Base-by-base conservation (phyloP, 1,140 invertebrate species). In the Neodiprion lecontei region DNA sequence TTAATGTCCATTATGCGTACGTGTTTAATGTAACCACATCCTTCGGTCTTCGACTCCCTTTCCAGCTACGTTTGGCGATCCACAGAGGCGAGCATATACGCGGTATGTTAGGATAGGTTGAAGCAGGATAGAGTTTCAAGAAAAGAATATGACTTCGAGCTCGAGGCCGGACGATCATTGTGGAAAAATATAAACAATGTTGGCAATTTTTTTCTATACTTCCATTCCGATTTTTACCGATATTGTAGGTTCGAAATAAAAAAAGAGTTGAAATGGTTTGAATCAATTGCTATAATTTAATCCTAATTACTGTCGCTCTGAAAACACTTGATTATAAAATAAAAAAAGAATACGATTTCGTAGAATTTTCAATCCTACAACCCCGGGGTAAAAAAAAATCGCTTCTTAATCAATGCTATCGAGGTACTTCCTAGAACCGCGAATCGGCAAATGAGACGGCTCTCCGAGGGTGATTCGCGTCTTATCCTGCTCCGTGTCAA, bases 391-490 rank as follows among this genome's bases (percentile, higher is more conserved):
- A 40, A 40, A 40, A 40, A 40, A 40, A 40, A 40, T 21, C 28
- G 28, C 28, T 40, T 40, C 5, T 7, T 21, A 65, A 17, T 65
- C 61, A 17, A 14, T 14, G 17, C 67, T 48, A 21, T 70, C 8
- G 68, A 12, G 65, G 21, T 53, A 49, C 71, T 66, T 69, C 65
- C 74, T 48, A 48, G 11, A 17, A 48, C 48, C 48, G 12, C 48
- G 67, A 61, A 3, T 61, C 8, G 70, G 72, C n/a, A 78, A 78
- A 9, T 69, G 74, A n/a, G 80, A 77, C 40, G 70, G 71, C 14
- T 81, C 78, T 48, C 72, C 73, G 48, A 77, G 72, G 1, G 11
- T 1, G 3, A 67, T 65, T 69, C 2, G 4, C 23, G 21, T 14
- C 67, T 9, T 65, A 21, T 17, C n/a, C 50, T 47, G 21, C 14